These are phyloP conservation scores for Homarus americanus DNA, from an alignment of 1,140 invertebrate species.

Conservation along the genomic window DNA sequence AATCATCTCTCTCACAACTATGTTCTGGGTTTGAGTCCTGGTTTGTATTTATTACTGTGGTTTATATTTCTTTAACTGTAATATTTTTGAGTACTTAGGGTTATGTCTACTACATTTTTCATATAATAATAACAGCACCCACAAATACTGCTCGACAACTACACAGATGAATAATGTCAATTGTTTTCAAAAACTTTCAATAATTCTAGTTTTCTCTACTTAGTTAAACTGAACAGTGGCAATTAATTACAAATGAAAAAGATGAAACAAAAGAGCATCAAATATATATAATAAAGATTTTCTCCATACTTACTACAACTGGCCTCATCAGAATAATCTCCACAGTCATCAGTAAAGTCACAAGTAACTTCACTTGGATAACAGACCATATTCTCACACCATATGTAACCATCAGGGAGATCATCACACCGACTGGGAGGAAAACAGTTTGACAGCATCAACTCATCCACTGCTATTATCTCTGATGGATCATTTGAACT, in stretches of 20 bases:
- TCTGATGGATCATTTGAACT: constrained; percentile 12
- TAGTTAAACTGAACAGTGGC: too few relatives aligned
- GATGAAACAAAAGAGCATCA: neutral
- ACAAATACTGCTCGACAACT: too few relatives aligned
- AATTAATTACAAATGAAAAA: neutral
- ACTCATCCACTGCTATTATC: constrained; percentile 38
- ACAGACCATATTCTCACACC: constrained; percentile 59
- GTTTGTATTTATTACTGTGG: too few relatives aligned
- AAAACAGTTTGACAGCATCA: constrained; percentile 34
- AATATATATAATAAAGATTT: neutral
- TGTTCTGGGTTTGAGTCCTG: too few relatives aligned
- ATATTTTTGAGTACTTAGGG: too few relatives aligned
- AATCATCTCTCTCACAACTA: too few relatives aligned
- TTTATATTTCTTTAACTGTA: too few relatives aligned
- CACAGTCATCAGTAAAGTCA: constrained; percentile 70
- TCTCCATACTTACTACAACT: constrained; percentile 50
- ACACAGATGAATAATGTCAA: too few relatives aligned
- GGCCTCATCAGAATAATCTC: constrained; percentile 62
- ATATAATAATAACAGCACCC: too few relatives aligned
- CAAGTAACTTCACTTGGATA: constrained; percentile 49
- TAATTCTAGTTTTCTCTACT: too few relatives aligned
- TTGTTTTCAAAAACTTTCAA: too few relatives aligned
- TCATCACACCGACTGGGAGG: constrained; percentile 2
- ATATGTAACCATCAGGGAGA: constrained; percentile 12
- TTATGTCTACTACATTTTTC: too few relatives aligned